Percentiles rank a stretch among this genome's conserved stretches.
Conservation (phyloP, 2,113 vertebrate genomes). For the Picathartes gymnocephalus region DNA sequence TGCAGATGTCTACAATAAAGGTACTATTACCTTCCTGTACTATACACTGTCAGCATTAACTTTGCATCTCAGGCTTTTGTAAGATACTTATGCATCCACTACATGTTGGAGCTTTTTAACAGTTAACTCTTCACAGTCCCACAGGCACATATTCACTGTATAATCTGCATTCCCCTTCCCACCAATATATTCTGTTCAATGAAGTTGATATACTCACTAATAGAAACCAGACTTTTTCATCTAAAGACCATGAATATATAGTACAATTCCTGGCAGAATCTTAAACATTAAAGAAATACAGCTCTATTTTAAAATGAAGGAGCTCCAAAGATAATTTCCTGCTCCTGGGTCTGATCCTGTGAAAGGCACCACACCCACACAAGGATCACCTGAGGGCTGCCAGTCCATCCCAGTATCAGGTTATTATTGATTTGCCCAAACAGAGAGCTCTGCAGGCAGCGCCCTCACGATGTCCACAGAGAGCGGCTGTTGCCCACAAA, state of each 20-base stretch:
- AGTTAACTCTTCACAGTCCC: neutral
- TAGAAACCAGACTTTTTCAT: slow-evolving; percentile 23
- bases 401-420: neutral
- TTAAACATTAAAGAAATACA: neutral
- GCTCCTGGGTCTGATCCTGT: neutral
- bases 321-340: neutral
- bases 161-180: neutral
- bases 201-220: slow-evolving; percentile 1
- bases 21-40: neutral
- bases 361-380: neutral
- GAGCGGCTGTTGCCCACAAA: neutral
- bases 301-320: neutral
- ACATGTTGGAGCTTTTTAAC: slow-evolving; percentile 13
- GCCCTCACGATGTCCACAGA: fast-evolving
- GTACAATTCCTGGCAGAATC: neutral
- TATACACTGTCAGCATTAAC: neutral
- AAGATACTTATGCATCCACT: slow-evolving; percentile 7
- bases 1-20: slow-evolving; percentile 44
- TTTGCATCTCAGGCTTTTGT: neutral
- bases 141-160: neutral
- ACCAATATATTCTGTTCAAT: slow-evolving; percentile 33
- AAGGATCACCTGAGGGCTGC: neutral
- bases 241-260: neutral
- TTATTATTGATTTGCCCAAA: neutral
- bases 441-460: neutral